Evolutionary conservation across 2,113 vertebrate genomes (phyloP).

Genomic region (Gopherus flavomarginatus): DNA sequence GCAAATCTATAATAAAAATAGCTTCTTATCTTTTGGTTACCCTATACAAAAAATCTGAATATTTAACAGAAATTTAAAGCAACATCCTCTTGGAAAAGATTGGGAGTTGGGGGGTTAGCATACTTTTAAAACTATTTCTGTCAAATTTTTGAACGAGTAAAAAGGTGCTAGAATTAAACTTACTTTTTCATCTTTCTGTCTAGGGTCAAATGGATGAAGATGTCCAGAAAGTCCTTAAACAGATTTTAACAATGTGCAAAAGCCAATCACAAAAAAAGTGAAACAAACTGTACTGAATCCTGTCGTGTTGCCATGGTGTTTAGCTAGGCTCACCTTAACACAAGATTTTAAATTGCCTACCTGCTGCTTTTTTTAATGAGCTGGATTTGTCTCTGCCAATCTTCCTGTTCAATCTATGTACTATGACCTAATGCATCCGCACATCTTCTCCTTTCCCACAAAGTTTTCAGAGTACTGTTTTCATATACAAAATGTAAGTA

Average conservation of each 20-base stretch:
- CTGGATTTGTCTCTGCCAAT: conserved; percentile 50
- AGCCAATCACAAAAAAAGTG: conserved; percentile 91
- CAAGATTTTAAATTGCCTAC: conserved; percentile 40
- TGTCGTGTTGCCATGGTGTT: conserved; percentile 50
- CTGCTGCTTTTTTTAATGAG: conserved; percentile 67
- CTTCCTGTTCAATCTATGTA: conserved; percentile 33
- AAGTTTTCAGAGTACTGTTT: conserved; percentile 24
- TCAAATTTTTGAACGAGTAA: background rate
- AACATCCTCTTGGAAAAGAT: background rate
- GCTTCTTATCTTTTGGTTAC: background rate
- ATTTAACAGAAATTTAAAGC: background rate
- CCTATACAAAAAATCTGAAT: background rate
- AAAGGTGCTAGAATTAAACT: background rate
- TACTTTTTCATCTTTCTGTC: conserved; percentile 1
- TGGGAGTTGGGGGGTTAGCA: background rate
- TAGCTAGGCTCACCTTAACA: conserved; percentile 65
- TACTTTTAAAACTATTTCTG: background rate
- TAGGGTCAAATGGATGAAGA: conserved; percentile 99
- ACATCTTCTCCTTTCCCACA: conserved; percentile 9
- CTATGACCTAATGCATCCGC: conserved; percentile 42
- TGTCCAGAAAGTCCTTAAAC: conserved; percentile 96
- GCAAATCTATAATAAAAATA: background rate
- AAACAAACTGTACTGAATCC: conserved; percentile 42
- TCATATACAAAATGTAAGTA: conserved; percentile 10
- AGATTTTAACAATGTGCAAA: conserved; percentile 98